Percentiles rank a stretch among this genome's conserved stretches.
Conservation (phyloP, 2,888 invertebrate genomes). For the Creontiades dilutus region DNA sequence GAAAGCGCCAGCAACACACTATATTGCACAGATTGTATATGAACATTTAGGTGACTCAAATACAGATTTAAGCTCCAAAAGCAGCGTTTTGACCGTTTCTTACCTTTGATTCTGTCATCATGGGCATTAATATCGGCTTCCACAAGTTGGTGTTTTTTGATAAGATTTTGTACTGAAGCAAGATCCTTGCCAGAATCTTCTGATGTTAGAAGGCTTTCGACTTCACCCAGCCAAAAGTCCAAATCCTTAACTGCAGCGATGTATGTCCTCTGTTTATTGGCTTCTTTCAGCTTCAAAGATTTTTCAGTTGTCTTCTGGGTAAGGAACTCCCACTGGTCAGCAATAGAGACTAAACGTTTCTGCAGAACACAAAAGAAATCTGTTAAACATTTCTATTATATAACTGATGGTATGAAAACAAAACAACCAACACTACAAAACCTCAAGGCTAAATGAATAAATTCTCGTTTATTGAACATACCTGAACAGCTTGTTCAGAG, state of each 20-base stretch:
- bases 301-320: conserved; percentile 99
- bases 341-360: conserved; percentile 91
- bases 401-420: not conserved
- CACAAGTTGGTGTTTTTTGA: conserved; percentile 98
- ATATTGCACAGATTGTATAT: no score
- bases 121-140: conserved; percentile 99
- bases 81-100: conserved; percentile 8
- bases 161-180: conserved; percentile 98
- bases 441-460: not conserved
- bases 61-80: no score
- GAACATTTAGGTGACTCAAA: no score
- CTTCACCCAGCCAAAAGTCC: conserved; percentile 99
- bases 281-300: conserved; percentile 98
- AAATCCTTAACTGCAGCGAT: conserved; percentile 99
- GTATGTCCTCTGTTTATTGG: conserved; percentile 99
- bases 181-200: conserved; percentile 99
- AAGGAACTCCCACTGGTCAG: conserved; percentile 98
- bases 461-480: conserved; percentile 78
- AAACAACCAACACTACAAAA: not conserved
- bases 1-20: no score
- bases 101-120: conserved; percentile 93
- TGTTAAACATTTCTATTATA: not conserved
- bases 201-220: conserved; percentile 95
- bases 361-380: conserved; percentile 75
- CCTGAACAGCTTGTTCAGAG: conserved; percentile 97